Base-by-base conservation (phyloP, 1,140 invertebrate genomes). In the Brachionus plicatilis region DNA sequence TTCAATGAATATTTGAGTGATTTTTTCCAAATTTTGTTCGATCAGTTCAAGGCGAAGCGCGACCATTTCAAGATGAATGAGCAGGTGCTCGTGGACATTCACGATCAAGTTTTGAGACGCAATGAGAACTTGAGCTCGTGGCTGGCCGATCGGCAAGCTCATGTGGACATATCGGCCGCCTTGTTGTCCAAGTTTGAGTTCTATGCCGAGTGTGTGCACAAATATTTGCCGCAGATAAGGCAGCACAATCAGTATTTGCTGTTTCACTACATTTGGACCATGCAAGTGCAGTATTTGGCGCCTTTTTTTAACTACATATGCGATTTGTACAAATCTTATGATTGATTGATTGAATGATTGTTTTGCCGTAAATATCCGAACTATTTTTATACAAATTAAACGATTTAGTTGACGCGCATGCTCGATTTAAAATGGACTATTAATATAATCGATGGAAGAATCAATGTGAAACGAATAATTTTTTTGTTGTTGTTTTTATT, bases 201-300 rank as follows among this genome's bases (percentile, higher is more conserved):
- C 20, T 82, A 82, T 65, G 79, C 79, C 17, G 79, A 82, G n/a
- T 65, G 79, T 82, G 79, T 82, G 33, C 79, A 82, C 33, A 82
- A 82, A 14, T 82, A 82, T 68, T 68, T 82, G 53, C 79, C 79
- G 29, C 79, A 82, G 24, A 82, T 82, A 3, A 60, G 79, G 65
- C 79, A 82, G 20, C 33, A 82, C 37, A 60, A 82, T 37, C 79
- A 82, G 29, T 82, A 65, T 24, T 68, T 82, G 41, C 43, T 82
- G 0, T 82, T 82, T 41, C 79, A 82, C n/a, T 82, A 82, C 53
- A 82, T 82, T 47, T 82, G 79, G 79, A 82, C 79, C 0, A 82
- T 82, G 79, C 79, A 82, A 43, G 79, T 82, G 29, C 79, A 82
- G 41, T 82, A 82, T 33, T 68, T 82, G 53, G 79, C 79, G 53